Base-by-base conservation (phyloP, 64 coral and sea anemone species). In the Porites lutea region DNA sequence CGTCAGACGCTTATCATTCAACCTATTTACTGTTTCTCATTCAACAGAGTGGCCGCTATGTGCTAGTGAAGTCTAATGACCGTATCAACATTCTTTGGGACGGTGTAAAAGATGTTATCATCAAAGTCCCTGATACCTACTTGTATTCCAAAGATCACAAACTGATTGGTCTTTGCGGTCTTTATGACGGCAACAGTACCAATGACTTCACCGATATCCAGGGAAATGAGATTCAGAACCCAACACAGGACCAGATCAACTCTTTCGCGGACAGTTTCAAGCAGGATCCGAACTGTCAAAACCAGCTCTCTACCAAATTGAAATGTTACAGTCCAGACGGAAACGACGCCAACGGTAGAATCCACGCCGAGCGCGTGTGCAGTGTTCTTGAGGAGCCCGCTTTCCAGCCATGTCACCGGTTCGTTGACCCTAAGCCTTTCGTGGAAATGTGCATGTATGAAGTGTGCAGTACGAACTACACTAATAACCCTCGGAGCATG, bases 111-210 rank as follows among this genome's bases (percentile, higher is more conserved):
- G 93, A 95, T 4, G 71, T 93, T 2, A 95, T 95, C 2, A 74
- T 98, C 43, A 82, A 93, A 65, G 68, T 98, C 22, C 93, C 96
- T 27, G 87, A 90, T 0, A 58, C 67, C 13, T 95, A 94, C 67
- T 90, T 95, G 67, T 77, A 83, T 6, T 77, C 78, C 51, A 52
- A 87, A 14, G 59, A 76, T 13, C 82, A 91, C 21, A 74, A 75
- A 43, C 67, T 89, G 21, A 13, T 88, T n/a, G 96, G 96, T 87
- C 75, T 98, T 12, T 98, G 96, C 50, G 96, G 96, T 87, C 89
- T 90, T 45, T 98, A 88, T 57, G 96, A 98, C 78, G 93, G 83
- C 15, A 87, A 98, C 15, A 21, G 52, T 54, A 66, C 27, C 7
- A 98, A 98, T 76, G 96, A 98, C 46, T 93, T 95, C 52, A 47